Evolutionary conservation across 2,797 vertebrate species (phyloP), one percentile per base, ranked within the genome.

Genomic region (Adrianichthys oophorus): DNA sequence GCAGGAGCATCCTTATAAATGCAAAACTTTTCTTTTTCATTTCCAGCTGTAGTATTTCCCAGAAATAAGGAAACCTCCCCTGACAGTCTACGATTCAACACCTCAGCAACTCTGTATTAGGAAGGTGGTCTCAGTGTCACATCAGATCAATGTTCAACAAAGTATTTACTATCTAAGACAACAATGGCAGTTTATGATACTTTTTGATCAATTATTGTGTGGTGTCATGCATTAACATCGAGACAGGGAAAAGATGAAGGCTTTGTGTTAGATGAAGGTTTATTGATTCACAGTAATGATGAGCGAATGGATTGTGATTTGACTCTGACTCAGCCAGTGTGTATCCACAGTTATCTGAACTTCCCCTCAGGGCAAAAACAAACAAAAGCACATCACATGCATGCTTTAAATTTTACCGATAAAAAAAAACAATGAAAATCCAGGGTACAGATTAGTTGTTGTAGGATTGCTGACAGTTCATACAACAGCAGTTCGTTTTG

Each of bases 271-370:
- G 85, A 85, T 81, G 72, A 74, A 74, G 75, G 84, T 90, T 92
- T 90, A 91, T 90, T 90, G 86, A 90, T 91, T 92, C 90, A 92
- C 90, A 92, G 90, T 91, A 81, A 86, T 90, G 87, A 88, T 86
- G 72, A 83, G 87, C 86, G 85, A 83, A 82, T 77, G 74, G 51
- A 66, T 78, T 71, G 51, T 71, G 71, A 83, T 80, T 76, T 72
- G 59, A 65, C 49, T 72, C 57, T 72, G 62, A 78, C 64, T 77
- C 63, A 77, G 80, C 79, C 80, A 83, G 82, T 81, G 82, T 83
- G 58, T 76, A 62, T 76, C 79, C 70, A 72, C 65, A 78, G 63
- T 70, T 52, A 73, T 68, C 59, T 49, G 15, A 52, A 66, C 56
- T 59, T 65, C 58, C 32, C n/a, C 53, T 61, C 48, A 56, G 58